Conservation (phyloP, 2,888 invertebrate species). For the Lysandra bellargus region DNA sequence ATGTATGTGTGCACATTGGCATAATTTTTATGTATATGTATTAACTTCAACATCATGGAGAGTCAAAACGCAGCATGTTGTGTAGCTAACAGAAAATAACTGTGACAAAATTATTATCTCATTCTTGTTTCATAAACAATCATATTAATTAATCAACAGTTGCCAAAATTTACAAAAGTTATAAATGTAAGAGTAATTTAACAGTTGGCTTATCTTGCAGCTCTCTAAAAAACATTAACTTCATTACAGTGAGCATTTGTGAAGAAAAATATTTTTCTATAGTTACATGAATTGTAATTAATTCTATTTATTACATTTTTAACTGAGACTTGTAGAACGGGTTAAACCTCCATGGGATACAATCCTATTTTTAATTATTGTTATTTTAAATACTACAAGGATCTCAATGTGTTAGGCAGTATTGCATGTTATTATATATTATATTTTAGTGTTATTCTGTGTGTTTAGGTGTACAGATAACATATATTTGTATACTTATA, state of each 20-base stretch:
- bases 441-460: conserved; percentile 25
- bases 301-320: conserved; percentile 21
- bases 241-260: conserved; percentile 10
- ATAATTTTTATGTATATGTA: background rate
- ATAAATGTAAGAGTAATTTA: conserved; percentile 6
- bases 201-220: conserved; percentile 6
- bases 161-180: conserved; percentile 22
- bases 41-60: no score
- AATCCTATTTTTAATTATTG: conserved; percentile 24
- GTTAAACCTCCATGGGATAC: conserved; percentile 26
- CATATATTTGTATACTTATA: conserved; percentile 1
- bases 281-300: background rate
- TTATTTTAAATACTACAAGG: conserved; percentile 31
- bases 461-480: conserved; percentile 17
- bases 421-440: conserved; percentile 29
- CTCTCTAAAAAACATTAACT: background rate
- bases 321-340: conserved; percentile 27
- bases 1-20: background rate
- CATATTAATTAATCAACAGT: conserved; percentile 7
- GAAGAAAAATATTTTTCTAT: conserved; percentile 29
- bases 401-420: conserved; percentile 34
- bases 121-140: conserved; percentile 5
- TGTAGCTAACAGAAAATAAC: background rate
- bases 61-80: background rate
- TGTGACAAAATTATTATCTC: background rate